phyloP scores from a whole-genome alignment of 2,113 vertebrate genomes.

The Engystomops pustulosus region DNA sequence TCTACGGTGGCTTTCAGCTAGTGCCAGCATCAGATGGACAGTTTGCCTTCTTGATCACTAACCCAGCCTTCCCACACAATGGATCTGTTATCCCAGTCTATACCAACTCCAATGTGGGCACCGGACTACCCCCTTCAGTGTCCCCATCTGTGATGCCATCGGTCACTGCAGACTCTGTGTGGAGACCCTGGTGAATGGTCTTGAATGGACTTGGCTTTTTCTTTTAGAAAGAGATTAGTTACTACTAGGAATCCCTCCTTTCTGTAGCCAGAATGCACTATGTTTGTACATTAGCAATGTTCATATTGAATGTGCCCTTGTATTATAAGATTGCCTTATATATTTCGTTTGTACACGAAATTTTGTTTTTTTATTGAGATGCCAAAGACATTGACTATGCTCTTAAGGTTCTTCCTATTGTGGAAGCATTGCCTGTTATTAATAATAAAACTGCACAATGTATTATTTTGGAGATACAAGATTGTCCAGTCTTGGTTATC shows the following conservation, averaged over 20 bases:
- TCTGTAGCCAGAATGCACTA: conserved; percentile 84
- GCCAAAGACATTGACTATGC: conserved; percentile 91
- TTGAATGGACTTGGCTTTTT: conserved; percentile 60
- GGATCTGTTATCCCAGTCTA: conserved; percentile 91
- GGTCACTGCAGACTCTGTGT: conserved; percentile 90
- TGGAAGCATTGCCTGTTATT: conserved; percentile 88
- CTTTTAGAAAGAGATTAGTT: conserved; percentile 67
- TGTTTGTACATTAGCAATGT: conserved; percentile 91
- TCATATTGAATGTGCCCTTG: conserved; percentile 97
- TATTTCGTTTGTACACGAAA: conserved; percentile 88
- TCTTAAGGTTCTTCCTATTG: conserved; percentile 84
- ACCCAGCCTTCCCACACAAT: conserved; percentile 85
- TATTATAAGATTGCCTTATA: conserved; percentile 84
- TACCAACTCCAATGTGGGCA: conserved; percentile 70
- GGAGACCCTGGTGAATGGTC: conserved; percentile 92
- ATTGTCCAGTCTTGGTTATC: neutral
- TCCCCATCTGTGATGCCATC: conserved; percentile 80
- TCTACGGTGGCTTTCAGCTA: conserved; percentile 94
- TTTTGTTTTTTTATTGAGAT: conserved; percentile 81
- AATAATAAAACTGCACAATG: conserved; percentile 74
- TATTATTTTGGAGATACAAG: conserved; percentile 35
- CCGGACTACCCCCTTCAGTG: conserved; percentile 65
- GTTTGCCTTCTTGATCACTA: conserved; percentile 96
- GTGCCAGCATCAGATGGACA: conserved; percentile 96
- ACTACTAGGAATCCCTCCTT: conserved; percentile 70